Evolutionary conservation across 2,888 invertebrate genomes (phyloP).

Genomic region (Anarsia innoxiella): DNA sequence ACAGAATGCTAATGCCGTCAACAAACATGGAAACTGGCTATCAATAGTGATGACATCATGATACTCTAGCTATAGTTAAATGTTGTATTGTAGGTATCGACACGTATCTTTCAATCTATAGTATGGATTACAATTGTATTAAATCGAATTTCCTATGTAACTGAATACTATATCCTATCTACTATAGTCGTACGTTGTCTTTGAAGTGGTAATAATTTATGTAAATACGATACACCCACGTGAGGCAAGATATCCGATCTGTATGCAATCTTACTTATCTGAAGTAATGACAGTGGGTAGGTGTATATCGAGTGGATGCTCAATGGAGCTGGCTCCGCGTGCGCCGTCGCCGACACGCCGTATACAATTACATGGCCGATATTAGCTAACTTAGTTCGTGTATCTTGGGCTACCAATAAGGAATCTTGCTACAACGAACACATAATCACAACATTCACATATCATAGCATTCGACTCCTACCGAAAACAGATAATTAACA

Average conservation of each 20-base stretch:
- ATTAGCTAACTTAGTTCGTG: slow-evolving; percentile 5
- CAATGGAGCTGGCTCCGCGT: slow-evolving; percentile 14
- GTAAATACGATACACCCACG: slow-evolving; percentile 6
- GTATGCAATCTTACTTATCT: slow-evolving; percentile 10
- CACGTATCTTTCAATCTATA: too few relatives aligned
- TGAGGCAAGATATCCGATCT: slow-evolving; percentile 7
- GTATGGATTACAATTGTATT: background rate
- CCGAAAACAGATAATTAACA: slow-evolving; percentile 14
- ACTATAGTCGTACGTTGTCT: background rate
- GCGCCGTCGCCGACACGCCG: slow-evolving; percentile 8
- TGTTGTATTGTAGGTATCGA: background rate
- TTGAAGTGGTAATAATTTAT: background rate
- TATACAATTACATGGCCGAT: slow-evolving; percentile 9
- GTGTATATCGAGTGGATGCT: slow-evolving; percentile 11
- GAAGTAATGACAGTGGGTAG: slow-evolving; percentile 9
- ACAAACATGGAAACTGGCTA: slow-evolving; percentile 8
- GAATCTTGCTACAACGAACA: background rate
- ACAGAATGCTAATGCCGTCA: slow-evolving; percentile 8
- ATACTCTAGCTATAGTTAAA: too few relatives aligned
- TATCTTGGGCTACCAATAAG: slow-evolving; percentile 3
- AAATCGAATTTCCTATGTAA: background rate
- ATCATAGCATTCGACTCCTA: slow-evolving; percentile 21
- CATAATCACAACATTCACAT: slow-evolving; percentile 8
- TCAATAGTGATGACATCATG: slow-evolving; percentile 9
- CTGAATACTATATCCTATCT: too few relatives aligned